These are phyloP conservation scores for Rhopilema esculentum DNA, from an alignment of 30 jellyfish, hydroid and myxozoan genomes.

Conservation along the genomic window DNA sequence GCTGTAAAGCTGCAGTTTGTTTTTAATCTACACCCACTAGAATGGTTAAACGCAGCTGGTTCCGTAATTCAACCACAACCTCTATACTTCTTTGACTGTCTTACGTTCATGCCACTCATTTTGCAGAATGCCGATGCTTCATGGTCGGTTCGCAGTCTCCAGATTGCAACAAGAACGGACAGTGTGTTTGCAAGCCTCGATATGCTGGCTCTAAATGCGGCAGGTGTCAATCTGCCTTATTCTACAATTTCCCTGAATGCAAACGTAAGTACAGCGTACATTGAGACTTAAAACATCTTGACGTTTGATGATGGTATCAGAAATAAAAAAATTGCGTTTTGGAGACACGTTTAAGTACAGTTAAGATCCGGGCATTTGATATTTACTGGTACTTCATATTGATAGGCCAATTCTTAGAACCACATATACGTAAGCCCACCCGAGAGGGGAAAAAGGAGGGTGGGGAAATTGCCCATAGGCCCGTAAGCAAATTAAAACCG, in stretches of 20 bases:
- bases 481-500: too few species aligned
- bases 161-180: constrained; percentile 78
- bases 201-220: constrained; percentile 72
- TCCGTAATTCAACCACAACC: too few species aligned
- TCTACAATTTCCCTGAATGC: constrained; percentile 88
- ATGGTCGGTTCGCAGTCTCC: constrained; percentile 78
- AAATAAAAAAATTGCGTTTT: background rate
- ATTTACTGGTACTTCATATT: background rate
- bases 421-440: too few species aligned
- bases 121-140: constrained; percentile 83
- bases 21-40: too few species aligned
- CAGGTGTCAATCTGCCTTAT: constrained; percentile 53
- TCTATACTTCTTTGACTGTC: too few species aligned
- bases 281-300: background rate
- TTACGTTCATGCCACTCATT: background rate
- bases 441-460: too few species aligned
- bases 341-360: background rate
- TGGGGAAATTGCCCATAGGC: too few species aligned
- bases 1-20: too few species aligned
- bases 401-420: too few species aligned
- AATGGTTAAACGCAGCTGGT: too few species aligned
- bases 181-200: constrained; percentile 73
- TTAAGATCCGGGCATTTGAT: background rate
- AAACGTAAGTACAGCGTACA: constrained; percentile 69
- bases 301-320: background rate